Evolutionary conservation across 1,140 invertebrate species (phyloP).

Genomic region (Colletes gigas): DNA sequence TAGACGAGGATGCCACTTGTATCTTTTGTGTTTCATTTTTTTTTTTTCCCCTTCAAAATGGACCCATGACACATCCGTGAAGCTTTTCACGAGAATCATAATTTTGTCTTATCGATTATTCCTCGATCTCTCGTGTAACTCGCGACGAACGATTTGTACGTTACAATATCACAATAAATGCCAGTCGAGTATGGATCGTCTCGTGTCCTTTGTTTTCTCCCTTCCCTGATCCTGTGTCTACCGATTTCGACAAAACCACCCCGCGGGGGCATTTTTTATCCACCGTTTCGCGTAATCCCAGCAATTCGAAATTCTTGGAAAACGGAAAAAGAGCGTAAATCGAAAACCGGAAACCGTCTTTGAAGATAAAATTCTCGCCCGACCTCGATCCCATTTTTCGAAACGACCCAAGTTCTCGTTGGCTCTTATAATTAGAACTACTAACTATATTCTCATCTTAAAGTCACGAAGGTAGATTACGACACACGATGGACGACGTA

Average conservation of each 20-base stretch:
- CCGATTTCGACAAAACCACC: too few relatives aligned
- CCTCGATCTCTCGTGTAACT: slow-evolving; percentile 50
- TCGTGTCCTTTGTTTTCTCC: background rate
- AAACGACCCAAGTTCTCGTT: slow-evolving; percentile 54
- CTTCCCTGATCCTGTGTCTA: background rate
- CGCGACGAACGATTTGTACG: slow-evolving; percentile 77
- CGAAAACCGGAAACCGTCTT: background rate
- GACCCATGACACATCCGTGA: slow-evolving; percentile 26
- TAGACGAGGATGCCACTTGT: background rate
- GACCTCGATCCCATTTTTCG: slow-evolving; percentile 27
- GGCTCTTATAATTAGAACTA: slow-evolving; percentile 56
- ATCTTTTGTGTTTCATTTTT: background rate
- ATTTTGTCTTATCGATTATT: slow-evolving; percentile 19
- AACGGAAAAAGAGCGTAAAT: slow-evolving; percentile 8
- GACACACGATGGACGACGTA: slow-evolving; percentile 42
- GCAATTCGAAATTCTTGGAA: background rate
- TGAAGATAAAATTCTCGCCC: background rate
- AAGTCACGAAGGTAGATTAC: slow-evolving; percentile 48
- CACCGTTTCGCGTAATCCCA: too few relatives aligned
- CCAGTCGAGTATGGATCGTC: slow-evolving; percentile 69
- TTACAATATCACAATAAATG: slow-evolving; percentile 79
- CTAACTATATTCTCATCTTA: slow-evolving; percentile 46
- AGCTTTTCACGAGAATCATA: slow-evolving; percentile 29
- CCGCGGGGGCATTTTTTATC: too few relatives aligned
- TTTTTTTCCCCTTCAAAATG: background rate